Evolutionary conservation across 64 coral and sea anemone genomes (phyloP), one percentile per base, ranked within the genome.

Genomic region (Montipora cactus): DNA sequence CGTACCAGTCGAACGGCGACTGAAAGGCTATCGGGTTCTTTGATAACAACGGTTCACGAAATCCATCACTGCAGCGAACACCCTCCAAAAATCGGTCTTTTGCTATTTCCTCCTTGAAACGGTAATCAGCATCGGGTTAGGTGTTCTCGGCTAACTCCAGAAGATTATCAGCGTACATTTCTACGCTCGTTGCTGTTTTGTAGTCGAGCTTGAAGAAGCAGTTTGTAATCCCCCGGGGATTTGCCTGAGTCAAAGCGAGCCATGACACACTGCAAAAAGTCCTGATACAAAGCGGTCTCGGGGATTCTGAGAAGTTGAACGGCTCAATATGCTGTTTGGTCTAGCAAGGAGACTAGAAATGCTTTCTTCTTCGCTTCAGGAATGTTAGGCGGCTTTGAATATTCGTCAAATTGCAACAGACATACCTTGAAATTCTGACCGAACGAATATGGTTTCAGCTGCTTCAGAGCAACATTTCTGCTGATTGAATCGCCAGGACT

Each of bases 371-470:
- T 67, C 44, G 19, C 13, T 74, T 90, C 81, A 22, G 59, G 37
- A 46, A 79, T 62, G 68, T 69, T 80, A 57, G 91, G 62, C 7
- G 91, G 67, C 19, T 80, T 88, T 3, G 64, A 52, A 74, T 95
- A 88, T 67, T 91, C 73, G 13, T 55, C 47, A 47, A 91, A 91
- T 51, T 95, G 89, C 7, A 81, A 74, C 81, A 95, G 48, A 88
- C 94, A 95, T 49, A 83, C 87, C 79, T 88, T 95, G 82, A 91
- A 91, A 68, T 91, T 87, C 19, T 87, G 21, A 16, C 94, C 89
- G 49, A 88, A 20, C 20, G 94, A 74, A 21, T 81, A 91, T 16
- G 74, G 74, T 76, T 76, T 76, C 11, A 44, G 74, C 25, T 28
- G 28, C 28, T 28, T 28, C 28, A 28, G 28, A 28, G 28, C 28